A percentile compares a stretch with the other conserved stretches of the same genome.
These are phyloP conservation scores for Chaetodon trifascialis DNA, from an alignment of 2,113 vertebrate genomes.

Conservation along the genomic window DNA sequence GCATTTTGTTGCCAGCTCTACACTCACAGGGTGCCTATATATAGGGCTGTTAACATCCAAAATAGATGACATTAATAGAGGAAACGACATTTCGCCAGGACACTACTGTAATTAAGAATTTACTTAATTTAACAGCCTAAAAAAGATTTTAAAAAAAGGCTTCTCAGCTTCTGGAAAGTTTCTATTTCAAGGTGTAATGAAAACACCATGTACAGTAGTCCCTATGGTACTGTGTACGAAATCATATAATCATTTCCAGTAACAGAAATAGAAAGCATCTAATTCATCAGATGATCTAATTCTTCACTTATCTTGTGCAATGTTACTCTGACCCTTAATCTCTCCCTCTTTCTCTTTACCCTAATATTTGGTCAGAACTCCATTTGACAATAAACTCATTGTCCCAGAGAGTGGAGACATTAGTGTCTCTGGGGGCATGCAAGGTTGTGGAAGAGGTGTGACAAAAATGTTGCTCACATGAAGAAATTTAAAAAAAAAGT, in stretches of 20 bases:
- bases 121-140: slow-evolving; percentile 45
- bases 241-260: neutral
- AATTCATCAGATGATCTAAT: neutral
- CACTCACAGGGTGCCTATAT: slow-evolving; percentile 59
- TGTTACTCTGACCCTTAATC: no score
- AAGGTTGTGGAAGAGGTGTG: neutral
- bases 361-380: no score
- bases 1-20: slow-evolving; percentile 34
- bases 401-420: no score
- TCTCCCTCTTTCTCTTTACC: no score
- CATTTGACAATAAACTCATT: no score
- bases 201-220: slow-evolving; percentile 7
- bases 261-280: slow-evolving; percentile 6
- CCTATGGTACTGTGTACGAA: neutral
- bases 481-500: no score
- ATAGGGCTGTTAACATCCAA: slow-evolving; percentile 74
- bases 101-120: slow-evolving; percentile 34
- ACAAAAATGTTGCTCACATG: neutral
- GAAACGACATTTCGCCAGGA: slow-evolving; percentile 48
- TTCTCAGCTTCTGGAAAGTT: slow-evolving; percentile 25
- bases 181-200: slow-evolving; percentile 41
- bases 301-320: neutral
- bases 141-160: slow-evolving; percentile 17
- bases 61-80: slow-evolving; percentile 62
- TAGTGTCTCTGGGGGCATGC: no score